phyloP scores from a whole-genome alignment of 2,113 vertebrate genomes.

The Myocastor coypus region DNA sequence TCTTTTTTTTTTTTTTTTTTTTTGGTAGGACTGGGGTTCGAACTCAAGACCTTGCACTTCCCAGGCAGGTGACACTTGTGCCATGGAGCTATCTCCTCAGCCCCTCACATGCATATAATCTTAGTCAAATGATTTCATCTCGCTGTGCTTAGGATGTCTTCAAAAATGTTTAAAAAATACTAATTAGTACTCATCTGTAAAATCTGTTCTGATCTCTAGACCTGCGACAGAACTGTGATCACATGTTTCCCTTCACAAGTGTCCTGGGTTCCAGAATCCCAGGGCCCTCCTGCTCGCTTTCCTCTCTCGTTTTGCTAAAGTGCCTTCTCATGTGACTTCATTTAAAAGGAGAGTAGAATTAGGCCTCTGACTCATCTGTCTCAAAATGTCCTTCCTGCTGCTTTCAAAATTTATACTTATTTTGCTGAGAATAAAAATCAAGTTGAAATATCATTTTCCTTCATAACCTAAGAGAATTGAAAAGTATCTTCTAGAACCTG shows the following conservation, averaged over 20 bases:
- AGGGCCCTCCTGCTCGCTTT: background rate
- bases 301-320: background rate
- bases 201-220: conserved; percentile 4
- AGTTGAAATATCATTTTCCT: conserved; percentile 24
- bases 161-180: background rate
- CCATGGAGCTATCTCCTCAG: too few species aligned
- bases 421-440: conserved; percentile 6
- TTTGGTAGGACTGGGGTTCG: too few species aligned
- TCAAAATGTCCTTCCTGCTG: conserved; percentile 41
- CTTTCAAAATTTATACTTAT: conserved; percentile 22
- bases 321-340: background rate
- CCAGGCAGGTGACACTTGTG: too few species aligned
- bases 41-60: too few species aligned
- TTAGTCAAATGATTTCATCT: background rate
- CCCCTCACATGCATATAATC: background rate
- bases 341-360: background rate
- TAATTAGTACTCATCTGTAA: background rate
- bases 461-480: background rate
- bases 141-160: background rate
- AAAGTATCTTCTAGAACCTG: background rate
- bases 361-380: background rate
- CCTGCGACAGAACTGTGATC: background rate
- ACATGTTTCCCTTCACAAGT: background rate
- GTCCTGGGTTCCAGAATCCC: background rate
- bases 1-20: too few species aligned